phyloP scores from a whole-genome alignment of 1,140 invertebrate genomes.

The Sminthurides bifidus region DNA sequence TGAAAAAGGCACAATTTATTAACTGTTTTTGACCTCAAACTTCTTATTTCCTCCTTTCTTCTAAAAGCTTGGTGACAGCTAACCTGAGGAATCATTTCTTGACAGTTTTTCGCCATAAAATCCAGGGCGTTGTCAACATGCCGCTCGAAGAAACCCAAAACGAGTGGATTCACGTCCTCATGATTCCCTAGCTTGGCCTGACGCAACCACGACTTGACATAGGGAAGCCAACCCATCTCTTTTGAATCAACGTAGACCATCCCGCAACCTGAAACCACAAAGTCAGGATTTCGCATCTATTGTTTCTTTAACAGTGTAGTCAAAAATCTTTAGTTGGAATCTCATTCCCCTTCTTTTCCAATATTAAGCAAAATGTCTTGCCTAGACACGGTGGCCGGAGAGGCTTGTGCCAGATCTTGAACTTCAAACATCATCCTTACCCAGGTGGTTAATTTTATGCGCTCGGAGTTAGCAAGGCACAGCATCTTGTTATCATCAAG shows the following conservation, averaged over 20 bases:
- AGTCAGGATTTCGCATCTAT: background rate
- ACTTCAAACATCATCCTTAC: conserved; percentile 40
- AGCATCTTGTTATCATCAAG: conserved; percentile 90
- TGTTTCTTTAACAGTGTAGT: background rate
- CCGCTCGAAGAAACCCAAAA: conserved; percentile 48
- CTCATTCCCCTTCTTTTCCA: background rate
- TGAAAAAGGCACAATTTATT: conserved; percentile 42
- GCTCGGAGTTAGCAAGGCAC: conserved; percentile 72
- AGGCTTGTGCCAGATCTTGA: conserved; percentile 69
- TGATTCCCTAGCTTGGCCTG: conserved; percentile 41
- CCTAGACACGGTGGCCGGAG: conserved; percentile 75
- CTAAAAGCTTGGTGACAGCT: background rate
- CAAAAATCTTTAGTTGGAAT: background rate
- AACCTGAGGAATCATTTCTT: conserved; percentile 51
- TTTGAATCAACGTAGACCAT: conserved; percentile 83
- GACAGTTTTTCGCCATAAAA: conserved; percentile 53
- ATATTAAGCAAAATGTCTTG: conserved; percentile 27
- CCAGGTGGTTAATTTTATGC: conserved; percentile 70
- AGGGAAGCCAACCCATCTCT: conserved; percentile 65
- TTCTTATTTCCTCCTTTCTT: background rate
- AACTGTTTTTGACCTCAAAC: conserved; percentile 50
- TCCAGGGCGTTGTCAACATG: conserved; percentile 51
- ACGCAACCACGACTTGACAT: conserved; percentile 66
- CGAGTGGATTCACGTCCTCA: conserved; percentile 43
- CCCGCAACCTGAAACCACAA: conserved; percentile 42